Evolutionary conservation across 2,113 vertebrate species (phyloP).

Genomic region (Aythya baeri): DNA sequence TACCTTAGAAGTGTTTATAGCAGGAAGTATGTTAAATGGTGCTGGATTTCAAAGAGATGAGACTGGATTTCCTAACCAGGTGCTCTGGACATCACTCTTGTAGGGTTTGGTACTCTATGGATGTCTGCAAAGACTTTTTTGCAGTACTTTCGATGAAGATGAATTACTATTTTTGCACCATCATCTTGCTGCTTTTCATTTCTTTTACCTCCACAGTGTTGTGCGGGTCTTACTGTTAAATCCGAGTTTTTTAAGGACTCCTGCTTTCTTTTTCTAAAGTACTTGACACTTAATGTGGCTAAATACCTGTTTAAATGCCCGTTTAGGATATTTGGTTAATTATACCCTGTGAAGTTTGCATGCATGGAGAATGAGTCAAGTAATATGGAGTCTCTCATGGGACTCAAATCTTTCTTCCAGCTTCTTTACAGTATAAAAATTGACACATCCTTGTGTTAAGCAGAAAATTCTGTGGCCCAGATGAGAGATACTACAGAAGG

Average conservation of each 20-base stretch:
- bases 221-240: background rate
- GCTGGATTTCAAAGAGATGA: background rate
- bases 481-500: background rate
- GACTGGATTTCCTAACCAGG: background rate
- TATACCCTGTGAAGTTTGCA: background rate
- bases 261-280: background rate
- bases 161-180: background rate
- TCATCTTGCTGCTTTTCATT: background rate
- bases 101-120: fast-evolving
- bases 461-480: background rate
- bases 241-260: background rate
- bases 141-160: background rate
- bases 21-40: background rate
- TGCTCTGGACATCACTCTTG: background rate
- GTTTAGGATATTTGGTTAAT: background rate
- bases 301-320: background rate
- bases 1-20: background rate
- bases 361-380: background rate
- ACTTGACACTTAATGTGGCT: background rate
- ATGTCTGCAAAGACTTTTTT: background rate
- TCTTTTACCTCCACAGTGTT: background rate
- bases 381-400: background rate
- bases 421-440: background rate
- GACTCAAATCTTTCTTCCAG: background rate
- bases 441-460: background rate